Base-by-base conservation (phyloP, 2,113 vertebrate genomes). In the Felis chaus region DNA sequence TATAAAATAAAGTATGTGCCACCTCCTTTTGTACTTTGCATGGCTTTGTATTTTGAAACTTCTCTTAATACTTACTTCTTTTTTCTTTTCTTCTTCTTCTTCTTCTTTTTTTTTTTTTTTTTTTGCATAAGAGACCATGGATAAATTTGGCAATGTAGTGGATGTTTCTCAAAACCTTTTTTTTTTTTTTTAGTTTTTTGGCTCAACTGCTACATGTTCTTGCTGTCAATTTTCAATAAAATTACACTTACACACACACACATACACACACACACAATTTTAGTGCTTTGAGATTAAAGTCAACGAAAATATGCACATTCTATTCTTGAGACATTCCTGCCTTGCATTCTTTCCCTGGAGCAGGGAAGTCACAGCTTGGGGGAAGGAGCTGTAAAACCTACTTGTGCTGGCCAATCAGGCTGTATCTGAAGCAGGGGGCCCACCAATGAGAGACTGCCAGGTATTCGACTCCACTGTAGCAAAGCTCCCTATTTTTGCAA, bases 281-380 rank as follows among this genome's bases (percentile, higher is more conserved):
- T 91, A 84, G 71, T 68, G 71, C 79, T 98, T 39, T 21, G 79
- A 98, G 96, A 98, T 94, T 95, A 98, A 98, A 98, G 92, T 94
- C 92, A 41, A 0, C 19, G 81, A 98, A 97, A 12, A 0, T 1
- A 18, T 73, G 57, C 86, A 97, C 96, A 97, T 86, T 84, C 97
- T 50, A 84, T 95, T 94, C 92, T 84, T 96, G 79, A 98, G 4
- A 1, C 95, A 97, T 97, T 98, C 98, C 96, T 98, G 95, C 89
- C 97, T 97, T 19, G 0, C 80, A 89, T 95, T 95, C 92, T 98
- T 98, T 98, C 97, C 96, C 97, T 84, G 14, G 97, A 97, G 87
- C 95, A 97, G 94, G 1, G 15, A 97, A 97, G 88, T 7, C 55
- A 7, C 50, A 82, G 97, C 93, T 71, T 15, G 82, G 73, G 76